Evolutionary conservation across 2,797 vertebrate genomes (phyloP), one percentile per base, ranked within the genome.

Genomic region (Brachyrhaphis roseni): DNA sequence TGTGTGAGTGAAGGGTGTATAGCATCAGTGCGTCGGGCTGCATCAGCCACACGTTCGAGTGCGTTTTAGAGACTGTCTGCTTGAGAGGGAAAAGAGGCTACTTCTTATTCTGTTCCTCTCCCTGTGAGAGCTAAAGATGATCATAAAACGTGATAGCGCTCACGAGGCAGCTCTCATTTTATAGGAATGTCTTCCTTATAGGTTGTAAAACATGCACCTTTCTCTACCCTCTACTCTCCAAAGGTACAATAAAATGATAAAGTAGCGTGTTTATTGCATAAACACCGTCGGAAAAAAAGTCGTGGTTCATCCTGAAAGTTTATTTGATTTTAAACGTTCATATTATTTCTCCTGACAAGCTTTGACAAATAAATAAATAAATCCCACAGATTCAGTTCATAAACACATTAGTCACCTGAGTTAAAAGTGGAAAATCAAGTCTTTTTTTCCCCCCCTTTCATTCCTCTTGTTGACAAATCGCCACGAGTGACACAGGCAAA

Each of bases 61-160:
- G 81, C 81, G 77, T 81, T 83, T 82, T 72, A 72, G 74, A 26
- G 51, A 73, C 26, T 39, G 68, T 83, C 71, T 53, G 78, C 74
- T 64, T 74, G 75, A 76, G 53, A 47, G 13, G 28, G 47, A 78
- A 81, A 82, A 68, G 81, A 81, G 81, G 86, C 75, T 78, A 79
- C 79, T 76, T 72, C 89, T 90, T 86, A 85, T 87, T 83, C 84
- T 87, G 68, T 87, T 87, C 77, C 75, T 85, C 86, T 89, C 84
- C 80, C 79, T 78, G 80, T 87, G 84, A 83, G 84, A 89, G 87
- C 82, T 92, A 90, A 89, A 88, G 87, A 89, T 85, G 90, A 90
- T 72, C 89, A 86, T 94, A 92, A 95, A 94, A 93, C 59, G 84
- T 89, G 87, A 93, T 94, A 91, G 87, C 82, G 90, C 91, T 92